These are phyloP conservation scores for Sarcophaga peregrina DNA, from an alignment of 1,140 invertebrate species.

Conservation along the genomic window DNA sequence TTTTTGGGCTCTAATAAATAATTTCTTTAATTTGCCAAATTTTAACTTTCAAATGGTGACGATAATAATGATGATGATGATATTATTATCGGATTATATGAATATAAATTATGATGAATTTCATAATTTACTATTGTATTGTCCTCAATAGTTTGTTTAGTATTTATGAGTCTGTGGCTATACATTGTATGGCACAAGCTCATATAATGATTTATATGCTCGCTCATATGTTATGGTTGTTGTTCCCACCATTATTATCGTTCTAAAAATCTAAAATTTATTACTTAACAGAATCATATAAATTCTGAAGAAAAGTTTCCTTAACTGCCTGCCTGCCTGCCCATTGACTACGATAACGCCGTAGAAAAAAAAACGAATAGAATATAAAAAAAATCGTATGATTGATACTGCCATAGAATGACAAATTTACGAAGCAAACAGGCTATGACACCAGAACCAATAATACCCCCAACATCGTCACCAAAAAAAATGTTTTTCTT, in stretches of 20 bases:
- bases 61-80: too few relatives aligned
- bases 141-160: neutral
- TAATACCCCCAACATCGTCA: neutral
- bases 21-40: neutral
- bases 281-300: neutral
- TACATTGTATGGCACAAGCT: neutral
- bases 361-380: too few relatives aligned
- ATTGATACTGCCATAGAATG: neutral
- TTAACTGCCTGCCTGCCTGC: neutral
- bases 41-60: neutral
- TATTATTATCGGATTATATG: too few relatives aligned
- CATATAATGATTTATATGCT: neutral
- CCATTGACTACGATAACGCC: neutral
- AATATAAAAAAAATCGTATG: neutral
- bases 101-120: neutral
- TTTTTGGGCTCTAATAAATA: too few relatives aligned
- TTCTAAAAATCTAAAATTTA: neutral
- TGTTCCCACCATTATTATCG: neutral
- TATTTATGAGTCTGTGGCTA: neutral
- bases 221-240: neutral
- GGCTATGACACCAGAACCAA: neutral
- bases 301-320: neutral
- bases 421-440: neutral
- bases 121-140: constrained; percentile 6
- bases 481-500: neutral